Base-by-base conservation (phyloP, 1,140 invertebrate species). In the Tribolium castaneum region DNA sequence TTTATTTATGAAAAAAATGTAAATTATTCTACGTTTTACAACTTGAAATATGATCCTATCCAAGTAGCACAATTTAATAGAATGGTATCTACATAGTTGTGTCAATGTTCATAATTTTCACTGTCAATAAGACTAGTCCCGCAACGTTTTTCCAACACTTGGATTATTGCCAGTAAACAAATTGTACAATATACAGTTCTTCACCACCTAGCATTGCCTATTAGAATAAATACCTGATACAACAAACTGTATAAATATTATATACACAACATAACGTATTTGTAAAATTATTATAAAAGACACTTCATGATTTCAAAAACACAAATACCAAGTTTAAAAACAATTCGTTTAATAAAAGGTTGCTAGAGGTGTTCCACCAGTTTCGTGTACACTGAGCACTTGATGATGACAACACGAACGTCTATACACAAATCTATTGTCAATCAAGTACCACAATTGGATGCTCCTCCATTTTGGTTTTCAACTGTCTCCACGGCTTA, bases 401-500 rank as follows among this genome's bases (percentile, higher is more conserved):
- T 82, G 76, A 22, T 22, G 35, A 75, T 16, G n/a, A 74, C 19
- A 49, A 72, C 70, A 72, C 70, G 22, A 70, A 70, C 39, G 34
- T 70, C 16, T 70, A 14, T 70, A 70, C 34, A 54, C 25, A 30
- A 52, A 14, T n/a, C 9, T 73, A 56, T 59, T 78, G 75, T 86
- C 85, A 87, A 82, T 87, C 86, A 49, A 87, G 80, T 45, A 87
- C 84, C 9, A 86, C 86, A 45, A 86, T 83, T 34, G 82, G 81
- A 50, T 80, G 79, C 59, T 86, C 85, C 25, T 85, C 84, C 16
- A 78, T 62, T 83, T 85, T 86, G 5, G 86, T 83, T 76, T 89
- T 88, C 83, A 94, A 87, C 85, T 91, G 90, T 83, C 94, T 91
- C 95, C 96, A 97, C 4, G 97, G 97, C 84, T 97, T 96, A 59